These are phyloP conservation scores for Hirudo medicinalis DNA, from an alignment of 1,140 invertebrate species.

Conservation along the genomic window DNA sequence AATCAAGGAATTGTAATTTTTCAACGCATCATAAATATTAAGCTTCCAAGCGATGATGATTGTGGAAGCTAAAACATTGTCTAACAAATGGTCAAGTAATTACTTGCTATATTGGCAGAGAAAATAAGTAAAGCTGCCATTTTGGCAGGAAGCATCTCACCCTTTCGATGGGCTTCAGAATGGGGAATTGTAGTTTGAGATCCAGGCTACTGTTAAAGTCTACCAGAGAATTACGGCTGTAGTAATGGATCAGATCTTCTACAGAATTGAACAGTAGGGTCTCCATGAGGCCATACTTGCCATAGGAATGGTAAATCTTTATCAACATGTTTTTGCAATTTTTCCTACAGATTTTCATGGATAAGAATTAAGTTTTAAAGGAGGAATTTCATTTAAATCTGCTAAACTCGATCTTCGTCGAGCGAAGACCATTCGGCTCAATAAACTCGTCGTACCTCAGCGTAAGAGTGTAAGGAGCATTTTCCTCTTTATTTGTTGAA, in stretches of 20 bases:
- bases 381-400: no score
- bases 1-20: no score
- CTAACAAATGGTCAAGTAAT: no score
- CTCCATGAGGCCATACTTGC: constrained; percentile 75
- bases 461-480: constrained; percentile 72
- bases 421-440: background rate
- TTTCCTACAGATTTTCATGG: constrained; percentile 37
- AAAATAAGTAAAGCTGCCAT: no score
- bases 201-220: constrained; percentile 85
- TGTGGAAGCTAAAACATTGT: no score
- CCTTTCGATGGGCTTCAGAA: constrained; percentile 36
- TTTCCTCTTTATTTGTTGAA: constrained; percentile 66
- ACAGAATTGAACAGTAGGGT: constrained; percentile 80
- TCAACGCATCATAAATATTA: no score
- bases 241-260: constrained; percentile 78
- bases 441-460: constrained; percentile 46
- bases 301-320: constrained; percentile 73
- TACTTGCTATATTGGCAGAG: no score
- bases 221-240: constrained; percentile 65
- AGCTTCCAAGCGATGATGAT: no score
- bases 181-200: constrained; percentile 73
- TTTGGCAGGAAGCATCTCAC: background rate
- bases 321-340: constrained; percentile 89
- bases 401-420: no score
- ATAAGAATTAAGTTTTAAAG: background rate